Percentiles rank a stretch among this genome's conserved stretches.
Conservation (phyloP, 2,113 vertebrate genomes). For the Oriolus oriolus region DNA sequence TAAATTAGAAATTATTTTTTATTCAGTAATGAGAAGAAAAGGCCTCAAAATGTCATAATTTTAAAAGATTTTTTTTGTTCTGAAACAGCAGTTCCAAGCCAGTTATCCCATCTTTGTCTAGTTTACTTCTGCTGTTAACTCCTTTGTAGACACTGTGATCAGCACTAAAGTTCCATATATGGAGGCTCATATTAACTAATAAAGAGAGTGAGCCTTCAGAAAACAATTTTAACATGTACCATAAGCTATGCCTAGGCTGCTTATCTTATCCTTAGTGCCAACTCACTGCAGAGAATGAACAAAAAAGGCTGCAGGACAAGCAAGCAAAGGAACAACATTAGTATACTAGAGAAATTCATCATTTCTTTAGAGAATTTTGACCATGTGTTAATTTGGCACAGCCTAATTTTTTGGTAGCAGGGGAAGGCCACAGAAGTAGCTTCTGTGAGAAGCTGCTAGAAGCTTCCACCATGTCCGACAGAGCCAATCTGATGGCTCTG, state of each 20-base stretch:
- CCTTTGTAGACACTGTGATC: background rate
- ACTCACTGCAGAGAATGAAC: background rate
- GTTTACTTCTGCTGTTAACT: background rate
- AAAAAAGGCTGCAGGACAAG: background rate
- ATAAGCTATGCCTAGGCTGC: background rate
- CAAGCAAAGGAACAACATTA: background rate
- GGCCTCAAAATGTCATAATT: background rate
- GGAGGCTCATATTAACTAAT: background rate
- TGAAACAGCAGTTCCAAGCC: background rate
- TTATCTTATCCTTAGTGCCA: background rate
- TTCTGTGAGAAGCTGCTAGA: too few species aligned
- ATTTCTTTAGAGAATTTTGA: background rate
- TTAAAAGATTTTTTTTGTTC: background rate
- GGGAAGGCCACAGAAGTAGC: too few species aligned
- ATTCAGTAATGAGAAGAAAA: background rate
- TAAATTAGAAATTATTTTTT: background rate
- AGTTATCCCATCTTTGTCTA: background rate
- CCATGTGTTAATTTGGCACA: too few species aligned
- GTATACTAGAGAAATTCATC: background rate
- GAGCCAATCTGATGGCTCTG: too few species aligned
- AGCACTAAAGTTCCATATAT: background rate
- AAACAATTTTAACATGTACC: background rate
- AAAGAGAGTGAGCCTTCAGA: background rate
- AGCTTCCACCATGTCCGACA: too few species aligned
- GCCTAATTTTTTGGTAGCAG: too few species aligned